Percentiles rank a stretch among this genome's conserved stretches.
Conservation (phyloP, 2,113 vertebrate genomes). For the Eolophus roseicapilla region DNA sequence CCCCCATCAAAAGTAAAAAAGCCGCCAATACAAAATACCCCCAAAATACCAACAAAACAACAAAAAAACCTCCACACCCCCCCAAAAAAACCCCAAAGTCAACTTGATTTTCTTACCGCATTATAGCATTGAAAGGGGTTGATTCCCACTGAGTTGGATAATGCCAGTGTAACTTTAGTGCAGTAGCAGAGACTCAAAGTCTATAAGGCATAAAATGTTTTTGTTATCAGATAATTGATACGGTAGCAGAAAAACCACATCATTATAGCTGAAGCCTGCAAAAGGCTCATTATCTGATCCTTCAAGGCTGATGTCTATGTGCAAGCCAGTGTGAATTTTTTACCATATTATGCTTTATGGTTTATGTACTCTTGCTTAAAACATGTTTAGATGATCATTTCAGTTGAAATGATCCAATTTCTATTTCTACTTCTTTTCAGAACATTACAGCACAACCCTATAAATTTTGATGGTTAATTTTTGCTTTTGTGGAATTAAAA, state of each 20-base stretch:
- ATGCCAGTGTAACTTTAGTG: not conserved
- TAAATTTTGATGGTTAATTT: not conserved
- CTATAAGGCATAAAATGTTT: not conserved
- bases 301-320: not conserved
- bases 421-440: not conserved
- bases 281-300: not conserved
- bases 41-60: not conserved
- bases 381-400: not conserved
- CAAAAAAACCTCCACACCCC: not conserved
- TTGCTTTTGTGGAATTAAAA: not conserved
- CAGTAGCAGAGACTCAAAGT: not conserved
- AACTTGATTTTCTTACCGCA: not conserved
- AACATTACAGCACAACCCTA: not conserved
- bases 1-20: not conserved
- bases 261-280: not conserved
- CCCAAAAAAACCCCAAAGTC: rapidly evolving
- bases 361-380: not conserved
- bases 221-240: not conserved
- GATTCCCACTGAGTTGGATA: not conserved
- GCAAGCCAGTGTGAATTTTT: not conserved
- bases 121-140: not conserved
- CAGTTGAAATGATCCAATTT: not conserved
- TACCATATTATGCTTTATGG: not conserved
- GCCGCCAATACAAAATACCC: not conserved
- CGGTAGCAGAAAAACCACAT: not conserved